A percentile compares a stretch with the other conserved stretches of the same genome.
Evolutionary conservation across 1,140 invertebrate species (phyloP).

Genomic region (Drosophila ficusphila): DNA sequence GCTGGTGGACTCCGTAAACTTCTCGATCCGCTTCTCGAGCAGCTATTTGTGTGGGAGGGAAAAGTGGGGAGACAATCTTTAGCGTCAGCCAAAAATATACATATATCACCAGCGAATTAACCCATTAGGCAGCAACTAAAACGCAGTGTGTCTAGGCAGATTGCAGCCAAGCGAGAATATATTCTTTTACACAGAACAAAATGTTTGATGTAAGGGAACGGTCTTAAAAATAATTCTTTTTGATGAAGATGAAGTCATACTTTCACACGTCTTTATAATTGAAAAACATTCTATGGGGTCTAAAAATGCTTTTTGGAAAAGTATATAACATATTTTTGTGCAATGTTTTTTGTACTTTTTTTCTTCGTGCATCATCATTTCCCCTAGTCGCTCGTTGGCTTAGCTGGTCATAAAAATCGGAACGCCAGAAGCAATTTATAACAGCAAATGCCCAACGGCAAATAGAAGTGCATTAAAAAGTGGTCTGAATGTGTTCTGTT

Average conservation of each 20-base stretch:
- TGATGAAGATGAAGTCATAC: no score
- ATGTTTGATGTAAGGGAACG: background rate
- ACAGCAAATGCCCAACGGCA: constrained; percentile 60
- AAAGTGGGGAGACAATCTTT: constrained; percentile 13
- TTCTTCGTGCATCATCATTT: background rate
- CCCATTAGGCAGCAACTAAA: constrained; percentile 50
- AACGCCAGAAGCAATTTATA: constrained; percentile 78
- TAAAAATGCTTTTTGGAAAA: background rate
- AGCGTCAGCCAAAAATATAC: constrained; percentile 49
- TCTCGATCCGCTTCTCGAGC: constrained; percentile 89
- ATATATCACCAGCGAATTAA: constrained; percentile 33
- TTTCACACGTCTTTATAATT: no score
- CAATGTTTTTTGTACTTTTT: background rate
- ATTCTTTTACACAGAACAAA: background rate
- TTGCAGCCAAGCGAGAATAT: constrained; percentile 36
- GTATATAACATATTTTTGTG: background rate
- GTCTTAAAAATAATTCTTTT: background rate
- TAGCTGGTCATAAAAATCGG: constrained; percentile 58
- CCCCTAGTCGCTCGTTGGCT: constrained; percentile 4
- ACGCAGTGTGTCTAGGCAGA: constrained; percentile 32
- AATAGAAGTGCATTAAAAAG: constrained; percentile 65
- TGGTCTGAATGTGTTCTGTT: constrained; percentile 44
- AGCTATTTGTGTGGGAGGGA: constrained; percentile 84
- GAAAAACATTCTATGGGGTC: no score
- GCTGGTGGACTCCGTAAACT: constrained; percentile 88